Conservation (phyloP, 2,113 vertebrate genomes). For the Tetrax tetrax region DNA sequence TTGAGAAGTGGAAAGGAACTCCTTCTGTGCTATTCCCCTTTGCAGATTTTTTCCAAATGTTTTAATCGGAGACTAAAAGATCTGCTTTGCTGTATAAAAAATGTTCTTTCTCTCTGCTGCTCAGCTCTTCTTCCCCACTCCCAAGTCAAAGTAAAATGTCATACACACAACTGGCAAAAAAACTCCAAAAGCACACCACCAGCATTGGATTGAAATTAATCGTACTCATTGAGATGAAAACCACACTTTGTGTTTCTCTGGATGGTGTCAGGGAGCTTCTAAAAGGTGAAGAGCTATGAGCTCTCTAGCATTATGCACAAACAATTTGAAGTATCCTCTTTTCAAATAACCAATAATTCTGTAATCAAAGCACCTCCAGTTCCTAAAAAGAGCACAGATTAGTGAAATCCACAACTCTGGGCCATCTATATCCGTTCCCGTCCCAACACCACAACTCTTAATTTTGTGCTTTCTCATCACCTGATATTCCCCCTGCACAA, state of each 20-base stretch:
- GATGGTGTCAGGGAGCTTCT: background rate
- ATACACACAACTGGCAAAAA: background rate
- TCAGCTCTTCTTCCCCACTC: background rate
- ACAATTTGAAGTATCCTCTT: background rate
- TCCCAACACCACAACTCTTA: background rate
- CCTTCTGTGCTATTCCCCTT: background rate
- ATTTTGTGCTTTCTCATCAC: background rate
- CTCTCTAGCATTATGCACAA: background rate
- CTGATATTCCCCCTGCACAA: background rate
- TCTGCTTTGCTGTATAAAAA: background rate
- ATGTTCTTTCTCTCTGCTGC: background rate
- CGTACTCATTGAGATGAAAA: background rate
- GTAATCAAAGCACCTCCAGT: background rate
- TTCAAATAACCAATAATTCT: background rate
- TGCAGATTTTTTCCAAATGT: conserved; percentile 19
- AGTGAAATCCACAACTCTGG: background rate
- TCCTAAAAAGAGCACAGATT: background rate
- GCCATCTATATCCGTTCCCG: background rate
- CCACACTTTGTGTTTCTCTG: background rate
- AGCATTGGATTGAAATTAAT: background rate
- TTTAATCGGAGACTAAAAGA: background rate
- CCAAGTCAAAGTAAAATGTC: background rate
- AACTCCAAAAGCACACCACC: background rate
- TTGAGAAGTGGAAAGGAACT: background rate
- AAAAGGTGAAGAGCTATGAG: background rate